Conservation (phyloP, 1,140 invertebrate genomes). For the Diabrotica virgifera region DNA sequence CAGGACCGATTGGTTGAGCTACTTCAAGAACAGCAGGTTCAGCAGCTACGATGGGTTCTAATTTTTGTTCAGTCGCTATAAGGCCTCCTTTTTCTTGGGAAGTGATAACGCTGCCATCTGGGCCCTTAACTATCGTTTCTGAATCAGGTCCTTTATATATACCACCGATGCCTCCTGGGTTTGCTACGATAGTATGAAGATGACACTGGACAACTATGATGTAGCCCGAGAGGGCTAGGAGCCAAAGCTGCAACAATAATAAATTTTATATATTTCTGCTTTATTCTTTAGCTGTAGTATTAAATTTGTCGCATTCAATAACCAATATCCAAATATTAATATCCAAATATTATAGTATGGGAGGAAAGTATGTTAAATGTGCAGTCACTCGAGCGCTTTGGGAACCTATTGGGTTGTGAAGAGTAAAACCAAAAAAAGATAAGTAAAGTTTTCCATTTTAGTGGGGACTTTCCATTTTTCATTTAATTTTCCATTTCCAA, state of each 20-base stretch:
- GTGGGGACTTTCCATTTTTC: too few species aligned
- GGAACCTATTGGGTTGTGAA: too few species aligned
- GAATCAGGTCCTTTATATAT: conserved; percentile 41
- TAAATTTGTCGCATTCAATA: too few species aligned
- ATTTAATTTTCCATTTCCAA: too few species aligned
- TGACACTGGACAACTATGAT: conserved; percentile 11
- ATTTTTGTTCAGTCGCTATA: conserved; percentile 23
- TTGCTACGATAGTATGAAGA: conserved; percentile 15
- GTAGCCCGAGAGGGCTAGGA: conserved; percentile 27
- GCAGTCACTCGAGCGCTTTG: too few species aligned
- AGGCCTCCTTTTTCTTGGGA: conserved; percentile 35
- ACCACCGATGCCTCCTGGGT: conserved; percentile 39
- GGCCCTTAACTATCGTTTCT: conserved; percentile 42
- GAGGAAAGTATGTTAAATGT: too few species aligned
- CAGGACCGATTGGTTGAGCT: background rate
- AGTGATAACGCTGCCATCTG: conserved; percentile 42
- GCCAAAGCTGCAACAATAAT: conserved; percentile 25
- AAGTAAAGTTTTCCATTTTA: too few species aligned
- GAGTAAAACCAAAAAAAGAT: too few species aligned
- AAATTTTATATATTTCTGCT: too few species aligned
- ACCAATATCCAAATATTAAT: too few species aligned
- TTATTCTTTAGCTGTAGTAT: too few species aligned
- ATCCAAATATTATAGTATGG: too few species aligned
- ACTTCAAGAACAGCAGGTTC: conserved; percentile 19
- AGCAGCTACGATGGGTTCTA: conserved; percentile 34